Evolutionary conservation across 2,113 vertebrate genomes (phyloP).

Genomic region (Numenius arquata): DNA sequence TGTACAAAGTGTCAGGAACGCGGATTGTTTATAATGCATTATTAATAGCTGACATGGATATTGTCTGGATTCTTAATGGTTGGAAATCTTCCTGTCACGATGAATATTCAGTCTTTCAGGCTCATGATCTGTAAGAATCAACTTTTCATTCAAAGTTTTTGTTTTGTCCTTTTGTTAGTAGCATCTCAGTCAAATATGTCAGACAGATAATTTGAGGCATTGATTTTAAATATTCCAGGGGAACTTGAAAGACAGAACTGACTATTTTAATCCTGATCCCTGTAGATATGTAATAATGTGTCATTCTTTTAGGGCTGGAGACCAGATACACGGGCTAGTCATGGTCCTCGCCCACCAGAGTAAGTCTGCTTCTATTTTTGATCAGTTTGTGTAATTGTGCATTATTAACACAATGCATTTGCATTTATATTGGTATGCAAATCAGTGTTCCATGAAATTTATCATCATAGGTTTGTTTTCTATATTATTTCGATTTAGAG

Average conservation of each 20-base stretch:
- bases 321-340: background rate
- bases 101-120: background rate
- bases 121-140: background rate
- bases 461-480: background rate
- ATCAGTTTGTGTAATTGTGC: background rate
- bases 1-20: background rate
- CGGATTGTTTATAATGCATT: background rate
- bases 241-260: background rate
- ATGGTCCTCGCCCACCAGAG: slow-evolving; percentile 58
- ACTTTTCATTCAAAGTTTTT: background rate
- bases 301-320: slow-evolving; percentile 60
- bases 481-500: background rate
- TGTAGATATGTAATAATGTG: background rate
- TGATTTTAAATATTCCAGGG: background rate
- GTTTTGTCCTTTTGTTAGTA: background rate
- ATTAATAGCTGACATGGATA: background rate
- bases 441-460: background rate
- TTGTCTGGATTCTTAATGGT: background rate
- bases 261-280: background rate
- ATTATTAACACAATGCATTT: background rate
- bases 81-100: background rate
- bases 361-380: slow-evolving; percentile 60
- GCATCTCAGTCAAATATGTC: background rate
- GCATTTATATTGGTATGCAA: background rate
- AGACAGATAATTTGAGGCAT: background rate